These are phyloP conservation scores for Lepus timidus DNA, from an alignment of 2,113 vertebrate species.

Conservation along the genomic window DNA sequence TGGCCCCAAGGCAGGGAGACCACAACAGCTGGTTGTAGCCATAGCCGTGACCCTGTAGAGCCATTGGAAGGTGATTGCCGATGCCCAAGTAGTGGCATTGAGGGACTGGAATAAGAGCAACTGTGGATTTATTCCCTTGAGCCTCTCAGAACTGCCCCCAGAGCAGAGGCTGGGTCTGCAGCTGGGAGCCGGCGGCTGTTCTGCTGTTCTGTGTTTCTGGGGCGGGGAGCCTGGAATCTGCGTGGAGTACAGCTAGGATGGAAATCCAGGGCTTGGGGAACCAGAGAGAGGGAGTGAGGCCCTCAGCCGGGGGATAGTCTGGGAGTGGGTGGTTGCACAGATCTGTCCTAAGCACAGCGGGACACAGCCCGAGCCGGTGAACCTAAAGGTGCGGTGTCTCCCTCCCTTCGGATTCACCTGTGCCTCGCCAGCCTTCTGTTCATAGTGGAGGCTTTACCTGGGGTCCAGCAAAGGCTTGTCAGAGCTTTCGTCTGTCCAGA, in stretches of 20 bases:
- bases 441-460: background rate
- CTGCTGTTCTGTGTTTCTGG: background rate
- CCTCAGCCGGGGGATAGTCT: background rate
- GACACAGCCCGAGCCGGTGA: background rate
- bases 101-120: background rate
- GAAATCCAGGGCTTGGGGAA: background rate
- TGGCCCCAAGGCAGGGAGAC: background rate
- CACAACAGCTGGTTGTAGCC: background rate
- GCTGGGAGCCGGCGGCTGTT: background rate
- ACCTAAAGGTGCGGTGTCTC: fast-evolving
- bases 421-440: background rate
- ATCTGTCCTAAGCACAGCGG: fast-evolving
- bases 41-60: fast-evolving
- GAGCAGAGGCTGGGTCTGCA: background rate
- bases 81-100: background rate
- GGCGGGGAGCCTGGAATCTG: background rate
- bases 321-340: background rate
- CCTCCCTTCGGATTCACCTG: fast-evolving
- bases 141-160: background rate
- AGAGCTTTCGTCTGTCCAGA: background rate
- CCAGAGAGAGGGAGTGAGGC: background rate
- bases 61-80: background rate
- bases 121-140: background rate
- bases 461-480: background rate
- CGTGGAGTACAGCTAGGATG: background rate